Conservation (phyloP, 2,888 invertebrate species). For the Alviniconcha strummeri region DNA sequence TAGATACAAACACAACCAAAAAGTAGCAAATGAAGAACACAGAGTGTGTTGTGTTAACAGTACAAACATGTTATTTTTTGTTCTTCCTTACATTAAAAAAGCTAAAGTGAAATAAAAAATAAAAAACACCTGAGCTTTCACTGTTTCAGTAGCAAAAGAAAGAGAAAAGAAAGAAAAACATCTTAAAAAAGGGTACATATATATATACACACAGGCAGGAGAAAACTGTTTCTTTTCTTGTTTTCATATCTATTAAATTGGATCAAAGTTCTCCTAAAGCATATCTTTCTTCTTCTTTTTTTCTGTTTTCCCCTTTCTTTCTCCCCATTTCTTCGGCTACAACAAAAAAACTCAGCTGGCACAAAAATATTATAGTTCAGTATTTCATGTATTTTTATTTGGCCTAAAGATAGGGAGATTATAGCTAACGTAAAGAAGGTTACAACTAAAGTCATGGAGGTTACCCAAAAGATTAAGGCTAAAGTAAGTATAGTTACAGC, state of each 20-base stretch:
- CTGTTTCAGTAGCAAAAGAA: no score
- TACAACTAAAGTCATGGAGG: not conserved
- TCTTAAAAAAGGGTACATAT: not conserved
- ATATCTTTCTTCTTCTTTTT: not conserved
- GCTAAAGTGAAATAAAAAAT: no score
- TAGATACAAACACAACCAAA: no score
- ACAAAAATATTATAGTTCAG: no score
- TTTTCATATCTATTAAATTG: not conserved
- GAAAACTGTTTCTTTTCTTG: not conserved
- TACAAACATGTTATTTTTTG: not conserved
- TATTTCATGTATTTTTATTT: not conserved
- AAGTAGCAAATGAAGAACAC: no score
- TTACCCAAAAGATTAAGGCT: no score
- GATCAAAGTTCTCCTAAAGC: not conserved
- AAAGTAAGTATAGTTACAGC: no score
- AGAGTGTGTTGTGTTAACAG: no score
- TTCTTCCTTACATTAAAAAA: not conserved
- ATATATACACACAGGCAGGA: not conserved
- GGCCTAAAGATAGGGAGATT: not conserved
- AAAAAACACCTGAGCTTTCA: no score
- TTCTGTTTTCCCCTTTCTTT: not conserved
- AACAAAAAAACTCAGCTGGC: no score
- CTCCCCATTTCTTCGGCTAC: not conserved
- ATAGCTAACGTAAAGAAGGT: not conserved
- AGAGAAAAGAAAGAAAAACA: no score